phyloP scores from a whole-genome alignment of 2,113 vertebrate species.

The Austrofundulus limnaeus region DNA sequence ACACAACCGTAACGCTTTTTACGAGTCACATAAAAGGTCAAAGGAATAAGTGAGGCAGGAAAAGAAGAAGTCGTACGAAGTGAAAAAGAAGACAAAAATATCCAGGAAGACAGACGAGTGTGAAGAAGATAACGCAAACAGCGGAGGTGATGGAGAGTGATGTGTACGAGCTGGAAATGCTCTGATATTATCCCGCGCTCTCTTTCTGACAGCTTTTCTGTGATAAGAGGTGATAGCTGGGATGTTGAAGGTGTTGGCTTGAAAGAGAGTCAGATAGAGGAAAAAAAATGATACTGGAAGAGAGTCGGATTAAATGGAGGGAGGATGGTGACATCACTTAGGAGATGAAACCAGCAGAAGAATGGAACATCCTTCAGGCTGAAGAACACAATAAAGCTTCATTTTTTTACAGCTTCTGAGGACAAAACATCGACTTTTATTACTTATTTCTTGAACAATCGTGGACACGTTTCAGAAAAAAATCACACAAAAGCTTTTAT shows the following conservation, averaged over 20 bases:
- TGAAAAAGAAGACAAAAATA: conserved; percentile 22
- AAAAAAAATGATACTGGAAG: conserved; percentile 21
- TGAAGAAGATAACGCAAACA: conserved; percentile 40
- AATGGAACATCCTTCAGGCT: conserved; percentile 62
- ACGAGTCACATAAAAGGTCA: conserved; percentile 10
- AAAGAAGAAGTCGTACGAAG: background rate
- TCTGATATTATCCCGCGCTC: conserved; percentile 54
- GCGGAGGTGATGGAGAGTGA: conserved; percentile 31
- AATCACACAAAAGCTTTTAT: too few species aligned
- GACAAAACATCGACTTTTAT: background rate
- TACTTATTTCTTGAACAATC: background rate
- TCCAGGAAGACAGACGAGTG: conserved; percentile 43
- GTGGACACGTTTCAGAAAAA: background rate
- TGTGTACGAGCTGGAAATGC: conserved; percentile 51
- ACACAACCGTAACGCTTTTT: conserved; percentile 29
- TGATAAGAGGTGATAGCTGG: conserved; percentile 53
- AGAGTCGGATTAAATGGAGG: conserved; percentile 54
- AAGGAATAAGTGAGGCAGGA: conserved; percentile 1
- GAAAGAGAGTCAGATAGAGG: conserved; percentile 31
- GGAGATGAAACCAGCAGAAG: conserved; percentile 58
- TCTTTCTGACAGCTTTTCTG: conserved; percentile 45
- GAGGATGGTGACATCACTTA: conserved; percentile 66
- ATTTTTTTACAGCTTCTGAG: conserved; percentile 3
- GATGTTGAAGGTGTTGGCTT: conserved; percentile 40
- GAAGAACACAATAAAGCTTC: conserved; percentile 7